A percentile compares a stretch with the other conserved stretches of the same genome.
Conservation (phyloP, 2,797 vertebrate genomes). For the Decapterus maruadsi region DNA sequence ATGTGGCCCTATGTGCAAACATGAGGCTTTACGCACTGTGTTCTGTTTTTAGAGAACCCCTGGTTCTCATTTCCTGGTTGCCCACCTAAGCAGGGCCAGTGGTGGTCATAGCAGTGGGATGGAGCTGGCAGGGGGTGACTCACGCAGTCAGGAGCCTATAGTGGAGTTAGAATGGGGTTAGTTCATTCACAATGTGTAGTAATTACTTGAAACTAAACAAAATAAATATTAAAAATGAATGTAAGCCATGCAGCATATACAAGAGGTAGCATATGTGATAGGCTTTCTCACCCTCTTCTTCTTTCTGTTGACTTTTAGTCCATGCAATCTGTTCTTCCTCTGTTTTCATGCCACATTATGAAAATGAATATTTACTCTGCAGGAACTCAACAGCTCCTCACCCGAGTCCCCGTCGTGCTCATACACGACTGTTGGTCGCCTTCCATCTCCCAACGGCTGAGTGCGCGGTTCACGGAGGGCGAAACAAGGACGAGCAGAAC, state of each 20-base stretch:
- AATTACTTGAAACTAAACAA: slow-evolving; percentile 29
- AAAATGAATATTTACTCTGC: slow-evolving; percentile 56
- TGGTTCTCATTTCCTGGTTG: not conserved
- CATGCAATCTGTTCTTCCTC: slow-evolving; percentile 48
- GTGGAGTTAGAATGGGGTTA: not conserved
- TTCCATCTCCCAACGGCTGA: slow-evolving; percentile 46
- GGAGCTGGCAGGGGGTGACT: not conserved
- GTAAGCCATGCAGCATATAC: slow-evolving; percentile 26
- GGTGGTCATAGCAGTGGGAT: not conserved
- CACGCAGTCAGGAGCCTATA: not conserved
- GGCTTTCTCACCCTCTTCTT: slow-evolving; percentile 14
- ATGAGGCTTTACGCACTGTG: too few species aligned
- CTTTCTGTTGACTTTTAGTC: slow-evolving; percentile 46
- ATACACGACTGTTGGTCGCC: slow-evolving; percentile 35
- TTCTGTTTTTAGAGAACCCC: too few species aligned
- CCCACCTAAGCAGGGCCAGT: not conserved
- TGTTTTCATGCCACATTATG: slow-evolving; percentile 52
- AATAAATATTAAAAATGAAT: slow-evolving; percentile 7
- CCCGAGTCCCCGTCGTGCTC: slow-evolving; percentile 29
- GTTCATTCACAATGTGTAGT: slow-evolving; percentile 10
- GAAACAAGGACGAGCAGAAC: slow-evolving; percentile 50
- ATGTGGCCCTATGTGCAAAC: too few species aligned
- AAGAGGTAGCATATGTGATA: slow-evolving; percentile 19
- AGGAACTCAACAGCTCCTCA: slow-evolving; percentile 38
- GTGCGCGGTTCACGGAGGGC: slow-evolving; percentile 60